phyloP scores from a whole-genome alignment of 2,888 invertebrate genomes.

The Ligdia adustata region DNA sequence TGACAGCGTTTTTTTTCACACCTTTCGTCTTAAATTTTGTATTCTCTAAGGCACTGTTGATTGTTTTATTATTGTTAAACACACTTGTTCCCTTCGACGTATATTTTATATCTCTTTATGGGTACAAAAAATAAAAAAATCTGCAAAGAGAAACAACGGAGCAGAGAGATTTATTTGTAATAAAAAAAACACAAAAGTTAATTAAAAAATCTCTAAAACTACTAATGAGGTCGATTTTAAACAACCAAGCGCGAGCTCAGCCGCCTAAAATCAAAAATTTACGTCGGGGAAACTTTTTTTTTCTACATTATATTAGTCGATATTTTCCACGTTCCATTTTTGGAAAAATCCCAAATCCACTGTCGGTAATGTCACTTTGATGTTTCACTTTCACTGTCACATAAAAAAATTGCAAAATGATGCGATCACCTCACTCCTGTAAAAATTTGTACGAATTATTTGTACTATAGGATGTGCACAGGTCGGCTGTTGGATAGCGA shows the following conservation, averaged over 20 bases:
- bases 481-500: conserved; percentile 65
- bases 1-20: conserved; percentile 58
- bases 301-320: conserved; percentile 43
- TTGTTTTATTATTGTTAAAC: conserved; percentile 45
- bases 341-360: conserved; percentile 51
- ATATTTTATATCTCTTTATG: conserved; percentile 41
- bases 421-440: conserved; percentile 71
- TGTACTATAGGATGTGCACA: conserved; percentile 81
- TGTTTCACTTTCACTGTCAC: conserved; percentile 74
- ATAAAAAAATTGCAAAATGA: conserved; percentile 54
- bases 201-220: conserved; percentile 9
- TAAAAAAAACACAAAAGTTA: conserved; percentile 33
- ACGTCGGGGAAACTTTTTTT: conserved; percentile 54
- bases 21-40: conserved; percentile 59
- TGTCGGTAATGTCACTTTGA: conserved; percentile 22
- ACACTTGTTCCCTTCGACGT: conserved; percentile 70
- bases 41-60: conserved; percentile 71
- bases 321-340: conserved; percentile 58
- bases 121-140: conserved; percentile 61
- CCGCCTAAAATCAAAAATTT: conserved; percentile 70
- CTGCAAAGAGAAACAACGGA: conserved; percentile 74
- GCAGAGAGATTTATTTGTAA: conserved; percentile 66
- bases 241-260: conserved; percentile 61
- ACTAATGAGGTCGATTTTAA: conserved; percentile 62
- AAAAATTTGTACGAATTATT: conserved; percentile 78